Base-by-base conservation (phyloP, 2,888 invertebrate species). In the Pseudococcus longispinus region DNA sequence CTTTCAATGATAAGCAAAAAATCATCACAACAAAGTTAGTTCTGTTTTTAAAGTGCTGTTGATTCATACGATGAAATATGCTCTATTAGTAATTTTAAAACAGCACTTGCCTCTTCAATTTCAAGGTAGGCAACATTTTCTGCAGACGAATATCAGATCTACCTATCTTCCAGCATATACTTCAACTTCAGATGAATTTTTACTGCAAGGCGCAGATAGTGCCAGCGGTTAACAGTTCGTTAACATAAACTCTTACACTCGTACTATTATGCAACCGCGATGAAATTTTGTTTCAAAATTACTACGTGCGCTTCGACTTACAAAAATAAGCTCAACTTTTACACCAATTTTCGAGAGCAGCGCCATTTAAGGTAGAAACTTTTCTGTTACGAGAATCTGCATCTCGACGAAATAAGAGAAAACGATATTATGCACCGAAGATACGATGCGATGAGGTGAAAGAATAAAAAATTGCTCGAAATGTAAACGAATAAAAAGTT, bases 401-500 rank as follows among this genome's bases (percentile, higher is more conserved):
- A 23, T 60, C 23, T 37, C 37, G 15, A 51, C 44, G 44, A 44
- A 44, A 5, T 2, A 32, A 44, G 4, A n/a, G n/a, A 51, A 32
- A 55, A 60, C 23, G 8, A 60, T 60, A 60, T 60, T 60, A 60
- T 60, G 60, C 60, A 60, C 23, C 60, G 60, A 60, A 60, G 60
- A 37, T 1, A 37, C 37, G 37, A 37, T 37, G 9, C 2, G 37
- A 37, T 37, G 37, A 37, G 37, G 60, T 60, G 23, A 70, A 18
- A 70, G 4, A 70, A 29, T 15, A 70, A 70, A 70, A 70, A 60
- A 60, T 20, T 18, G 29, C 37, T 37, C 70, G 70, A 70, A 70
- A 29, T 29, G 15, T 70, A 29, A 70, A 70, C 70, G 70, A 70
- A 70, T 70, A 70, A 29, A 70, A 70, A 29, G 70, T 70, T 29